These are phyloP conservation scores for Stenopsyche tienmushanensis DNA, from an alignment of 1,140 invertebrate genomes.

Conservation along the genomic window DNA sequence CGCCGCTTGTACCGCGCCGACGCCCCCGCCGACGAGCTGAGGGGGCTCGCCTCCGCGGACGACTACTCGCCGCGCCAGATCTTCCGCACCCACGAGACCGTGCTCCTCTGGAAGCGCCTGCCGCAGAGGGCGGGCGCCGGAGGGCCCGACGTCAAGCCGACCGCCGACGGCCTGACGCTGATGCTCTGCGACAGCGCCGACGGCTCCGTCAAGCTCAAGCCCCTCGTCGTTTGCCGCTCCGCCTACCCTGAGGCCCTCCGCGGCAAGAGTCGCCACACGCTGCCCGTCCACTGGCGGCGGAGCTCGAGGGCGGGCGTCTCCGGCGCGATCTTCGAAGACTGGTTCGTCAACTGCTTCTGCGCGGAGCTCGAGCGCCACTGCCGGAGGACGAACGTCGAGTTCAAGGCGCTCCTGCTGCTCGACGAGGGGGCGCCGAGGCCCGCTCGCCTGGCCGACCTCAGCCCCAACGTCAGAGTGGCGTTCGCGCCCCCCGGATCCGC, in stretches of 20 bases:
- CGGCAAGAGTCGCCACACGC: slow-evolving; percentile 42
- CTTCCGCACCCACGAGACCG: not conserved
- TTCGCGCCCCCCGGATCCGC: not conserved
- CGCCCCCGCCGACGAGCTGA: not conserved
- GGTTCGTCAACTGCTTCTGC: slow-evolving; percentile 15
- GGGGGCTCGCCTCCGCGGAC: not conserved
- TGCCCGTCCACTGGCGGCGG: slow-evolving; percentile 47
- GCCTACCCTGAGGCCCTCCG: slow-evolving; percentile 47
- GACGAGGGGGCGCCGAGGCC: not conserved
- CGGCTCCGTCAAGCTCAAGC: slow-evolving; percentile 48
- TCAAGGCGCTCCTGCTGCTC: not conserved
- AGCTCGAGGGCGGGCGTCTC: slow-evolving; percentile 50
- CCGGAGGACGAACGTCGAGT: not conserved
- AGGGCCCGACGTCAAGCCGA: slow-evolving; percentile 44
- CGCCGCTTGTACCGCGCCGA: not conserved
- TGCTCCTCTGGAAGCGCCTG: not conserved
- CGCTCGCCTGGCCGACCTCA: not conserved
- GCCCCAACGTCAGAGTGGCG: not conserved
- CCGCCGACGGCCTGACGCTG: slow-evolving; percentile 47
- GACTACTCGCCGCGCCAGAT: not conserved
- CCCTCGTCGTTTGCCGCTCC: slow-evolving; percentile 46
- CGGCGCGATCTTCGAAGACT: slow-evolving; percentile 45
- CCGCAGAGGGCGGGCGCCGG: not conserved
- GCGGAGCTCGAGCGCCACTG: not conserved
- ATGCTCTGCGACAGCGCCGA: slow-evolving; percentile 46